Evolutionary conservation across 2,888 invertebrate genomes (phyloP).

Genomic region (Clivina fossor): DNA sequence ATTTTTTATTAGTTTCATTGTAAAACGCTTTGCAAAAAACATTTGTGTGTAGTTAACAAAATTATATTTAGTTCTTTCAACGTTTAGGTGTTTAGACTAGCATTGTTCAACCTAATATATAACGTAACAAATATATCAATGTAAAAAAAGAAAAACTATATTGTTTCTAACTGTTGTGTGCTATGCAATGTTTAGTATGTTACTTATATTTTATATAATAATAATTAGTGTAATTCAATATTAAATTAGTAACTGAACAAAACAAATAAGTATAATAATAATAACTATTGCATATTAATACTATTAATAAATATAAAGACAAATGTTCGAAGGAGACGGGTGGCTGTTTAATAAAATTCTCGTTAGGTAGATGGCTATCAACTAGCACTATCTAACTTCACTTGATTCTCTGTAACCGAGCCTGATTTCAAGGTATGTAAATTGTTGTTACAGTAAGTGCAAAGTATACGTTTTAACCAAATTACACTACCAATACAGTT

Average conservation of each 20-base stretch:
- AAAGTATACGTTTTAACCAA: slow-evolving; percentile 22
- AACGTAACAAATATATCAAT: slow-evolving; percentile 9
- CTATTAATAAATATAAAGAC: no score
- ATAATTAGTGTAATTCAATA: slow-evolving; percentile 2
- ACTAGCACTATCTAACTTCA: neutral
- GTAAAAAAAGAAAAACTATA: slow-evolving; percentile 19
- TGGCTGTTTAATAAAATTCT: no score
- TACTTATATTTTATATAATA: slow-evolving; percentile 20
- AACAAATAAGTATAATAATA: no score
- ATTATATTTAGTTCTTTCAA: slow-evolving; percentile 31
- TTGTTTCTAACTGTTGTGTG: slow-evolving; percentile 26
- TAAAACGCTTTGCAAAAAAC: slow-evolving; percentile 22
- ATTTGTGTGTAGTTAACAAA: slow-evolving; percentile 13
- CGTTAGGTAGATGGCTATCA: no score
- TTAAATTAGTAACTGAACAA: no score
- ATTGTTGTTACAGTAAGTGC: slow-evolving; percentile 1
- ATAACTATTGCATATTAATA: no score
- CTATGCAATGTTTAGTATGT: slow-evolving; percentile 26
- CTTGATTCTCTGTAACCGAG: neutral
- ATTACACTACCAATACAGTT: slow-evolving; percentile 16
- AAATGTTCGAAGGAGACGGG: no score
- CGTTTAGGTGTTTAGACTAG: slow-evolving; percentile 32
- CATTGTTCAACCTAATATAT: slow-evolving; percentile 7
- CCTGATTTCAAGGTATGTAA: neutral
- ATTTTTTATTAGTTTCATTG: slow-evolving; percentile 30